Evolutionary conservation across 2,113 vertebrate genomes (phyloP).

Genomic region (Oryzias melastigma): DNA sequence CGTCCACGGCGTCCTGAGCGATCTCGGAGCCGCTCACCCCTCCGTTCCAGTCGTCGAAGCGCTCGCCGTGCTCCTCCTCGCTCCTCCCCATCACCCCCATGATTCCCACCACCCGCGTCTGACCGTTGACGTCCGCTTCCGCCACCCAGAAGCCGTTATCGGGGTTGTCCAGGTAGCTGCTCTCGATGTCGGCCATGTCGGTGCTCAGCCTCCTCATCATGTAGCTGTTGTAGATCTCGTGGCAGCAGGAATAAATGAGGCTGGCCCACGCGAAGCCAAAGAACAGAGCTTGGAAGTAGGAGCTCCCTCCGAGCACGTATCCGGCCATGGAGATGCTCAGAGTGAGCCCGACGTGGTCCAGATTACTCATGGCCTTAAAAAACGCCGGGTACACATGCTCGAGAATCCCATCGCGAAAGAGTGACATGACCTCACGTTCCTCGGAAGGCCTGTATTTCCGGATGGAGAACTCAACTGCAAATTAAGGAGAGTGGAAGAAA

Average conservation of each 20-base stretch:
- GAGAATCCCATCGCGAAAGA: constrained; percentile 61
- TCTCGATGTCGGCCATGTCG: constrained; percentile 65
- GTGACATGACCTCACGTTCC: constrained; percentile 39
- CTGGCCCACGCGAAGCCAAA: constrained; percentile 66
- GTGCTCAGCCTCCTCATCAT: constrained; percentile 41
- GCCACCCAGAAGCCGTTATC: constrained; percentile 72
- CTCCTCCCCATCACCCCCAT: constrained; percentile 47
- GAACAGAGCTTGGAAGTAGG: constrained; percentile 66
- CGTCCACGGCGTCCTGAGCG: background rate
- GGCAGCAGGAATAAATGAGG: constrained; percentile 71
- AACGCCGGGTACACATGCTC: constrained; percentile 77
- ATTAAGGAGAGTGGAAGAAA: background rate
- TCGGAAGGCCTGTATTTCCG: constrained; percentile 64
- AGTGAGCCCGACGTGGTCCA: constrained; percentile 69
- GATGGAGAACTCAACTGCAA: constrained; percentile 63
- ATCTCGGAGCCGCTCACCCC: background rate
- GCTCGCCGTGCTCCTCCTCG: constrained; percentile 12
- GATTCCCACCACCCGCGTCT: constrained; percentile 58
- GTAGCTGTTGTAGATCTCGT: constrained; percentile 64
- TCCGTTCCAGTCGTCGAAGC: constrained; percentile 54
- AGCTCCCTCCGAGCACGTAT: constrained; percentile 72
- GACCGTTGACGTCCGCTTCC: constrained; percentile 50
- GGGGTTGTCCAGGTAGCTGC: constrained; percentile 63
- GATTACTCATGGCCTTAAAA: constrained; percentile 67
- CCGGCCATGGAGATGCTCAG: constrained; percentile 71